These are phyloP conservation scores for Steatornis caripensis DNA, from an alignment of 2,113 vertebrate genomes.

Conservation along the genomic window DNA sequence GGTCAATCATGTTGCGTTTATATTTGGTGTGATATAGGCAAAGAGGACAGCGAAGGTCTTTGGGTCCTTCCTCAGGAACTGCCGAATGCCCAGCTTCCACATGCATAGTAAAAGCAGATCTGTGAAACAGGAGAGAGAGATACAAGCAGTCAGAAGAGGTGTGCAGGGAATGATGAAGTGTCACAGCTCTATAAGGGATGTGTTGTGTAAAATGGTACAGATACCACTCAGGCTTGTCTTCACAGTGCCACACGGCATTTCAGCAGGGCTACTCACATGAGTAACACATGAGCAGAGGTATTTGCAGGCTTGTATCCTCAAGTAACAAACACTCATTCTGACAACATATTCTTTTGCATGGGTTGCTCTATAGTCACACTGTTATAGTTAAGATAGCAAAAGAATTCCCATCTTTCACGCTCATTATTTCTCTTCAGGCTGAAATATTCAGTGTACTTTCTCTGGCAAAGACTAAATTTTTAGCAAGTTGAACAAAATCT, in stretches of 20 bases:
- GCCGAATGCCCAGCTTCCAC: slow-evolving; percentile 91
- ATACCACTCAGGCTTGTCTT: slow-evolving; percentile 23
- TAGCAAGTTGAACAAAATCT: neutral
- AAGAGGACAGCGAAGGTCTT: slow-evolving; percentile 95
- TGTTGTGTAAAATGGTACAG: slow-evolving; percentile 1
- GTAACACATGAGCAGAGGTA: neutral
- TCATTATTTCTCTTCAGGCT: neutral
- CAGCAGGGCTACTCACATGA: neutral
- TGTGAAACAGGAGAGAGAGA: slow-evolving; percentile 52
- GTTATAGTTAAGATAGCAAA: neutral
- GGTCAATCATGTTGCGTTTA: slow-evolving; percentile 98
- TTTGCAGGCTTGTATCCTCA: neutral
- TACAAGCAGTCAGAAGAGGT: slow-evolving; percentile 14
- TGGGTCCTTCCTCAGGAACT: slow-evolving; percentile 82
- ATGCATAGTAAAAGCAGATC: slow-evolving; percentile 94
- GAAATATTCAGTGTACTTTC: neutral
- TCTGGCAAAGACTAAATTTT: neutral
- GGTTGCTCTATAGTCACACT: neutral
- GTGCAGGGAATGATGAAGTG: neutral
- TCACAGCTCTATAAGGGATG: neutral
- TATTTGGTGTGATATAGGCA: slow-evolving; percentile 99
- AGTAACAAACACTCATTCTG: neutral
- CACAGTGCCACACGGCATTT: neutral
- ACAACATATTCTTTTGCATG: neutral
- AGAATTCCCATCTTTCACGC: neutral